These are phyloP conservation scores for Lasioglossum baleicum DNA, from an alignment of 1,140 invertebrate genomes.

Conservation along the genomic window DNA sequence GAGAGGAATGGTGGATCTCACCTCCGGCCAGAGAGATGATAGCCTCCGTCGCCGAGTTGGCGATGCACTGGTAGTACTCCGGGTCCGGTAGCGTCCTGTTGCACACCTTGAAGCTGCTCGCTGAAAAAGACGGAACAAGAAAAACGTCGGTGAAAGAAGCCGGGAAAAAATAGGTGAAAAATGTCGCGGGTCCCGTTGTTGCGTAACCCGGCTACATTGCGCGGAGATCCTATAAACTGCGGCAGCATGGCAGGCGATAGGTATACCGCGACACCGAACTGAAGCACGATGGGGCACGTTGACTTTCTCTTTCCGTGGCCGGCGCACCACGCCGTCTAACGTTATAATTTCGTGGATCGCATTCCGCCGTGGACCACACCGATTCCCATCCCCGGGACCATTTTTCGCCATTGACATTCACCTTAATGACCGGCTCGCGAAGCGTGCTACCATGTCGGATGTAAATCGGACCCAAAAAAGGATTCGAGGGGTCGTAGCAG, in stretches of 20 bases:
- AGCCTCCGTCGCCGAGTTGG: slow-evolving; percentile 38
- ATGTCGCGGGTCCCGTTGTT: slow-evolving; percentile 24
- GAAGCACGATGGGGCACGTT: slow-evolving; percentile 27
- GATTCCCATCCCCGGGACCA: background rate
- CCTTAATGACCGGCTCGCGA: background rate
- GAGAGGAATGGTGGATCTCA: slow-evolving; percentile 24
- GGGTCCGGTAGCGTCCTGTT: slow-evolving; percentile 40
- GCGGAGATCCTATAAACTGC: slow-evolving; percentile 40
- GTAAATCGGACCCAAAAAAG: background rate
- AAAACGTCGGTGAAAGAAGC: background rate
- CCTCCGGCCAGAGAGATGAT: slow-evolving; percentile 61
- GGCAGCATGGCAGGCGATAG: slow-evolving; percentile 7
- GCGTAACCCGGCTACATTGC: slow-evolving; percentile 46
- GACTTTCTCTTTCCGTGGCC: slow-evolving; percentile 62
- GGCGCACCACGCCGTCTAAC: background rate
- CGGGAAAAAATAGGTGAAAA: slow-evolving; percentile 9
- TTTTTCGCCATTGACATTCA: background rate
- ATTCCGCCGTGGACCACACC: too few relatives aligned
- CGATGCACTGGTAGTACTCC: slow-evolving; percentile 57
- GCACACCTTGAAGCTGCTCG: slow-evolving; percentile 64
- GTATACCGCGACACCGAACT: slow-evolving; percentile 17
- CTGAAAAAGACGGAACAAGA: slow-evolving; percentile 49
- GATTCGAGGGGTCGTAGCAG: background rate
- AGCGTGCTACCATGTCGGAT: too few relatives aligned
- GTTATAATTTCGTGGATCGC: background rate